phyloP scores from a whole-genome alignment of 2,797 vertebrate genomes.

The Hybognathus amarus region DNA sequence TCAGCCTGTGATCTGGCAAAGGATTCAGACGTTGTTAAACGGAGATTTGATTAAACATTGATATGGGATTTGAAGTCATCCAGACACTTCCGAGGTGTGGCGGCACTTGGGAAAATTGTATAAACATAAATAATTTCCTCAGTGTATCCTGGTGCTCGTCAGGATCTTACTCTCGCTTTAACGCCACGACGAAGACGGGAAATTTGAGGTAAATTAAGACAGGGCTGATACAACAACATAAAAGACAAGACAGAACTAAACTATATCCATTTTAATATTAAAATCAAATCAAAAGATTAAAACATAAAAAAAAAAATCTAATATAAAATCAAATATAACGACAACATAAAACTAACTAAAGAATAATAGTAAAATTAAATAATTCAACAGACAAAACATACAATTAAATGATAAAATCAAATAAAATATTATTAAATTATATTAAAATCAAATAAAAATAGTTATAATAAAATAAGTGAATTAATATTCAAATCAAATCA shows the following conservation, averaged over 20 bases:
- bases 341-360: background rate
- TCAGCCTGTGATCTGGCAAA: background rate
- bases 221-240: background rate
- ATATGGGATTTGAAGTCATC: background rate
- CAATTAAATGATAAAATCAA: background rate
- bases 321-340: too few species aligned
- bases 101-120: background rate
- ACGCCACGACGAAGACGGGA: background rate
- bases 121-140: background rate
- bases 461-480: background rate
- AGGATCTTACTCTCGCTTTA: background rate
- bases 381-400: background rate
- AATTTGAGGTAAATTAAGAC: background rate
- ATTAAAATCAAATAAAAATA: background rate
- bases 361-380: background rate
- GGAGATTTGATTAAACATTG: slow-evolving; percentile 1
- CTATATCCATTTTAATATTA: background rate
- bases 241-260: background rate
- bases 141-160: background rate
- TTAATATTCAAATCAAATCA: too few species aligned
- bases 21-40: background rate
- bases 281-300: too few species aligned
- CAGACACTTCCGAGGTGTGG: background rate
- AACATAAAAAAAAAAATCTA: too few species aligned
- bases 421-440: too few species aligned